A percentile compares a stretch with the other conserved stretches of the same genome.
phyloP scores from a whole-genome alignment of 2,888 invertebrate species.

The Cistogaster globosa region DNA sequence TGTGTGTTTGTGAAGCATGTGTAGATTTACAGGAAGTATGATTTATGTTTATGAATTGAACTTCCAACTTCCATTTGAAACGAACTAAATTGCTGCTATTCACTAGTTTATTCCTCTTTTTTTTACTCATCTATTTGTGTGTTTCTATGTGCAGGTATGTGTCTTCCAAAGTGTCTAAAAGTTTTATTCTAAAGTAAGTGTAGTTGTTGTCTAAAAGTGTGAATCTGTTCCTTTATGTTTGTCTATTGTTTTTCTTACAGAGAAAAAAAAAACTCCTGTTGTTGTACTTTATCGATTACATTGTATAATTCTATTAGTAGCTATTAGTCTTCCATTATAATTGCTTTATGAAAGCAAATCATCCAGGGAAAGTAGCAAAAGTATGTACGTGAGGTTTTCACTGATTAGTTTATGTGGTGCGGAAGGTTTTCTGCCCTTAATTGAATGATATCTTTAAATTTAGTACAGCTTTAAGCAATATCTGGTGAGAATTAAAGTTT shows the following conservation, averaged over 20 bases:
- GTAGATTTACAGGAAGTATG: conserved; percentile 69
- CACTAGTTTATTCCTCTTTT: conserved; percentile 7
- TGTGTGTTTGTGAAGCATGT: conserved; percentile 50
- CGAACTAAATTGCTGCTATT: conserved; percentile 47
- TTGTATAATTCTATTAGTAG: conserved; percentile 72
- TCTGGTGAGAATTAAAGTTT: neutral
- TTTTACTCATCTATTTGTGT: neutral
- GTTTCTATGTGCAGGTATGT: conserved; percentile 8
- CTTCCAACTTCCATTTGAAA: conserved; percentile 57
- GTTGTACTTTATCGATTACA: conserved; percentile 71
- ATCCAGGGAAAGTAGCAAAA: conserved; percentile 55
- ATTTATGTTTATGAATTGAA: conserved; percentile 72
- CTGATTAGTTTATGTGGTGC: conserved; percentile 65
- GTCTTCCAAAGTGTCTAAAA: conserved; percentile 66
- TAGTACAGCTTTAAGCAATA: conserved; percentile 12
- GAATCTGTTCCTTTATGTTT: conserved; percentile 30
- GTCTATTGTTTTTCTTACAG: conserved; percentile 66
- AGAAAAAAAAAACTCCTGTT: conserved; percentile 53
- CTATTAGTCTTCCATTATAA: conserved; percentile 71
- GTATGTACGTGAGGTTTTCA: conserved; percentile 67
- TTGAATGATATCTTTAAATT: conserved; percentile 6
- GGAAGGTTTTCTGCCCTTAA: conserved; percentile 9
- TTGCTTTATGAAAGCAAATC: conserved; percentile 67
- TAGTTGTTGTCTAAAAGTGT: conserved; percentile 38
- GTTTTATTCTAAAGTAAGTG: conserved; percentile 55